These are phyloP conservation scores for Epirrita christyi DNA, from an alignment of 2,888 invertebrate species.

Conservation along the genomic window DNA sequence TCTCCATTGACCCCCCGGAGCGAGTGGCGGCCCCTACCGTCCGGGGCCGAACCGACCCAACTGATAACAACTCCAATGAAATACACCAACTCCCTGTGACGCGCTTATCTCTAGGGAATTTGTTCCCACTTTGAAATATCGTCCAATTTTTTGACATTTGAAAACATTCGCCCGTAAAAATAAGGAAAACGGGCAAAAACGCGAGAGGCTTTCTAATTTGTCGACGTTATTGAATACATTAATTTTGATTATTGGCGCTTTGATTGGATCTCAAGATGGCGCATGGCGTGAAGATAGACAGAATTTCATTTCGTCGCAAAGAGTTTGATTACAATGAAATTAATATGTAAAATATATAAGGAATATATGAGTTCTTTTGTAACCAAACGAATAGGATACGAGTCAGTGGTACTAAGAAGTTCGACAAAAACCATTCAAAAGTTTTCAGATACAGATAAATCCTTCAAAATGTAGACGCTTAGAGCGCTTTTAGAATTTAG, in stretches of 20 bases:
- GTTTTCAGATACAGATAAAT: not conserved
- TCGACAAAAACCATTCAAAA: not conserved
- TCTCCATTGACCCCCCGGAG: constrained; percentile 32
- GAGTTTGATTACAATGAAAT: constrained; percentile 16
- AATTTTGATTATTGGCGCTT: constrained; percentile 42
- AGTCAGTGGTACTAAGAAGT: too few relatives aligned
- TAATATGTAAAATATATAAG: too few relatives aligned
- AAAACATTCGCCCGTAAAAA: constrained; percentile 55
- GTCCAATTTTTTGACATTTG: constrained; percentile 65
- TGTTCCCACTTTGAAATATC: constrained; percentile 71
- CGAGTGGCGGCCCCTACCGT: constrained; percentile 21
- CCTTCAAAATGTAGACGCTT: constrained; percentile 6
- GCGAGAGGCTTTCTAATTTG: constrained; percentile 38
- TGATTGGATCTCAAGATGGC: constrained; percentile 39
- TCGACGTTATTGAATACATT: constrained; percentile 43
- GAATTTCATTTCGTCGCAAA: constrained; percentile 21
- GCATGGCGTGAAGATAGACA: constrained; percentile 27
- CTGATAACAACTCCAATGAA: constrained; percentile 78
- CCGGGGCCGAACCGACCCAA: constrained; percentile 43
- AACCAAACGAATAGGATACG: too few relatives aligned
- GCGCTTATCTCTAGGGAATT: constrained; percentile 66
- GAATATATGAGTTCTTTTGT: too few relatives aligned
- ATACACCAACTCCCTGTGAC: constrained; percentile 64
- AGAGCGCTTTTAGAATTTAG: too few relatives aligned
- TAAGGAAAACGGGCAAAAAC: constrained; percentile 45